Base-by-base conservation (phyloP, 2,888 invertebrate species). In the Anarsia innoxiella region DNA sequence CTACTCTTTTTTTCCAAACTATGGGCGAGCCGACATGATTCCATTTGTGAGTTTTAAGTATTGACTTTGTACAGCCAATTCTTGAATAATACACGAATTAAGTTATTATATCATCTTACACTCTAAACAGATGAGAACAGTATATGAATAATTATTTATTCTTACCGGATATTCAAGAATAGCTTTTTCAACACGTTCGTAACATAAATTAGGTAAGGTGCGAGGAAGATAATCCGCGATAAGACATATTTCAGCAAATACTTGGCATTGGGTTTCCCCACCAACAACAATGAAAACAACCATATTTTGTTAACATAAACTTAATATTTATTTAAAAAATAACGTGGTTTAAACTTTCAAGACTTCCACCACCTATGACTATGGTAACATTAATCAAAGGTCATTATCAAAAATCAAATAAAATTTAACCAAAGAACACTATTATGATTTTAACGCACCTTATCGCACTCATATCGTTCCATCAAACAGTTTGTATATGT, bases 1-100 rank as follows among this genome's bases (percentile, higher is more conserved):
- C 37, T 88, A 58, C 65, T 90, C 88, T n/a, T n/a, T n/a, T n/a
- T 60, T 88, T 88, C 89, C 89, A 90, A 47, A 90, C 69, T 32
- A 90, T 51, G 3, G 89, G 89, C 8, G 88, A 87, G 29, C 59
- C 65, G 1, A 46, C 51, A 40, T 89, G 86, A 51, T 83, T 77
- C 90, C 90, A 90, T 36, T 78, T 74, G 48, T 88, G 64, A 47
- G 72, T 71, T 33, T n/a, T n/a, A n/a, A n/a, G 65, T 49, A 53
- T 89, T 89, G 16, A 75, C 63, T 56, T 85, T 70, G 30, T 56
- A 49, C 25, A 89, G 49, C 87, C 87, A 89, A 10, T 50, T 40
- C 88, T 86, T 48, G 2, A 36, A 33, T n/a, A n/a, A n/a, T n/a
- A n/a, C n/a, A n/a, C n/a, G n/a, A n/a, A n/a, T n/a, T n/a, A n/a